A percentile compares a stretch with the other conserved stretches of the same genome.
Conservation (phyloP, 2,113 vertebrate species). For the Rattus norvegicus region DNA sequence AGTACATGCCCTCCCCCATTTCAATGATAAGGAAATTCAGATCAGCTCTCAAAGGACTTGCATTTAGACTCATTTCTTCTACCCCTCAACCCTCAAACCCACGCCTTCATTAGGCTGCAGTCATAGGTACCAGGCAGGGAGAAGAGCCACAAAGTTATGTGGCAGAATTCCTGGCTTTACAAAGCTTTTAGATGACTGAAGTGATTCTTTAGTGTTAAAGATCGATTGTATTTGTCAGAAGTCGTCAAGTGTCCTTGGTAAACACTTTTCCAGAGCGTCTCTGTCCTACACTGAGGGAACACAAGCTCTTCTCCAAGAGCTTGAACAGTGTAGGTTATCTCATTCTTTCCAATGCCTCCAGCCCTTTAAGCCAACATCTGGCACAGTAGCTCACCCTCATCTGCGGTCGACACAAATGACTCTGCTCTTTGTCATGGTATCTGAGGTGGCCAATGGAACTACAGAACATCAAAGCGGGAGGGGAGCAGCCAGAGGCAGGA, state of each 20-base stretch:
- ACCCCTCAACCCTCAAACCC: accelerated
- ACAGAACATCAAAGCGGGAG: neutral
- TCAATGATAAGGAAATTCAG: neutral
- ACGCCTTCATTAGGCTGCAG: accelerated
- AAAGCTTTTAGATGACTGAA: neutral
- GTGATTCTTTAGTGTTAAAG: neutral
- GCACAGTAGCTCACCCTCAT: too few relatives aligned
- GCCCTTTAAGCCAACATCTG: neutral
- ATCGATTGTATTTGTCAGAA: neutral
- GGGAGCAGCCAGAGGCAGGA: too few relatives aligned
- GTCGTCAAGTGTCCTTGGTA: neutral
- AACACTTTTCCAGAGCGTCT: neutral
- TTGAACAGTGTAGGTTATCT: too few relatives aligned
- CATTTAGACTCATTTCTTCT: neutral
- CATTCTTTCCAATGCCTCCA: neutral
- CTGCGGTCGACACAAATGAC: neutral
- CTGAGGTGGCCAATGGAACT: neutral
- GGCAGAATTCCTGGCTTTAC: neutral
- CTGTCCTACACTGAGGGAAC: too few relatives aligned
- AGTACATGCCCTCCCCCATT: neutral
- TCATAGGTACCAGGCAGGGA: neutral
- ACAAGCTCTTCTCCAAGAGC: too few relatives aligned
- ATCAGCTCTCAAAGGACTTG: neutral
- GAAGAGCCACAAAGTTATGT: neutral
- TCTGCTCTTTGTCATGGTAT: neutral